Evolutionary conservation across 2,888 invertebrate species (phyloP).

Genomic region (Amblyjoppa proteus): DNA sequence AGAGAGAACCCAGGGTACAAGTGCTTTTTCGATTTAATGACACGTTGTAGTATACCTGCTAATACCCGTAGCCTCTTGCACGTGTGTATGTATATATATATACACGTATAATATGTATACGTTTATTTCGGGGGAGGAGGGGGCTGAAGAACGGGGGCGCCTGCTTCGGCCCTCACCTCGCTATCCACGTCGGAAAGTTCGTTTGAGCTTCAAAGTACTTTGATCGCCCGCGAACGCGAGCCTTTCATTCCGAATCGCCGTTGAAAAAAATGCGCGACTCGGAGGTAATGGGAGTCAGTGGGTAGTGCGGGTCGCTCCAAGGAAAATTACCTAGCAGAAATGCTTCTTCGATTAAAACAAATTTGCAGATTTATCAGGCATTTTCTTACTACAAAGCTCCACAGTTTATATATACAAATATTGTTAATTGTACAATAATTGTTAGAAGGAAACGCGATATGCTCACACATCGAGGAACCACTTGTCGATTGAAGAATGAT

Average conservation of each 20-base stretch:
- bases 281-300: neutral
- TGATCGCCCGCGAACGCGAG: conserved; percentile 34
- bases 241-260: conserved; percentile 48
- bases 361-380: too few species aligned
- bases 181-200: conserved; percentile 28
- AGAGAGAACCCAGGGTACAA: conserved; percentile 72
- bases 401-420: too few species aligned
- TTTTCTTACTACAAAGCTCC: too few species aligned
- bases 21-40: conserved; percentile 83
- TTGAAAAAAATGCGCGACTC: neutral
- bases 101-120: neutral
- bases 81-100: neutral
- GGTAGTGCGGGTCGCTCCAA: neutral
- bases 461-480: too few species aligned
- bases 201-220: conserved; percentile 42
- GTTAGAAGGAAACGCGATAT: too few species aligned
- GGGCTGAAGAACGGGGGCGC: conserved; percentile 69
- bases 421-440: too few species aligned
- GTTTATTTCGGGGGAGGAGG: conserved; percentile 8
- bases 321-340: neutral
- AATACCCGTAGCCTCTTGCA: conserved; percentile 48
- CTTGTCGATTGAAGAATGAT: too few species aligned
- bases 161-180: conserved; percentile 64
- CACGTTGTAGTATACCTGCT: conserved; percentile 74
- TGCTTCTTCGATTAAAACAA: neutral